Percentiles rank a stretch among this genome's conserved stretches.
phyloP scores from a whole-genome alignment of 2,797 vertebrate genomes.

The Galago senegalensis region DNA sequence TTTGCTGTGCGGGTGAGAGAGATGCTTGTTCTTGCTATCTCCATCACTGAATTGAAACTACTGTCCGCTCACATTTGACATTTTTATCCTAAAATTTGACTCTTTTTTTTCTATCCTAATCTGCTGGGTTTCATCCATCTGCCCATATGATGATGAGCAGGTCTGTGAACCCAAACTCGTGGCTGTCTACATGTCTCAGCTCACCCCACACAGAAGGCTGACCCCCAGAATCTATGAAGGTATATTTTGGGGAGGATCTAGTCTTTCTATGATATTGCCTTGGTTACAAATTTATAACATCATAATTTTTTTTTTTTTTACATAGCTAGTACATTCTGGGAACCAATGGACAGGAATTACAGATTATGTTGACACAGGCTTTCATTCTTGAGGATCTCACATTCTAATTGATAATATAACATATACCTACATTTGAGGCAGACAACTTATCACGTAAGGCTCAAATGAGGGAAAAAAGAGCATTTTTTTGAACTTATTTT shows the following conservation, averaged over 20 bases:
- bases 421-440: not conserved
- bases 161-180: not conserved
- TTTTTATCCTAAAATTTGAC: not conserved
- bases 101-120: not conserved
- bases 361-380: not conserved
- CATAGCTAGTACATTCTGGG: not conserved
- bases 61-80: not conserved
- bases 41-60: not conserved
- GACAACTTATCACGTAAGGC: not conserved
- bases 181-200: not conserved
- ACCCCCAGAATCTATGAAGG: not conserved
- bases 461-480: not conserved
- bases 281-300: not conserved
- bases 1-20: not conserved
- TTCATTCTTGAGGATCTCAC: not conserved
- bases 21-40: not conserved
- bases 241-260: not conserved
- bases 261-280: not conserved
- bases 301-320: not conserved
- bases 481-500: not conserved
- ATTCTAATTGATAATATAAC: not conserved
- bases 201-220: not conserved
- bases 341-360: not conserved
- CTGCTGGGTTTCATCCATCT: not conserved
- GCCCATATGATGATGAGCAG: not conserved